Conservation (phyloP, 2,113 vertebrate species). For the Paracanthobrama guichenoti region DNA sequence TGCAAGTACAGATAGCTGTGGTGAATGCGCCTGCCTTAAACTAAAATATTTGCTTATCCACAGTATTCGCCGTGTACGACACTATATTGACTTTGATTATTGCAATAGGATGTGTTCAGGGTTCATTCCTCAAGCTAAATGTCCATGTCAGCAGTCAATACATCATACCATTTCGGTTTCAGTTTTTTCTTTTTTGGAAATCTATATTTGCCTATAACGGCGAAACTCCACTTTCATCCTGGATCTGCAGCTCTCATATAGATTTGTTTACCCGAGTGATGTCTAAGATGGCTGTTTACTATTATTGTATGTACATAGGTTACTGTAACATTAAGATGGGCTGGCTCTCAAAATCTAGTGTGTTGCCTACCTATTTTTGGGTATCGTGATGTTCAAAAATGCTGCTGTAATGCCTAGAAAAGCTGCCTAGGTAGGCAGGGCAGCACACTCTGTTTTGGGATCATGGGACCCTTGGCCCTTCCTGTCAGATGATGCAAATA, state of each 20-base stretch:
- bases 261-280: conserved; percentile 2
- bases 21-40: background rate
- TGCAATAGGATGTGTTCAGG: conserved; percentile 6
- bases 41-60: background rate
- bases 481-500: background rate
- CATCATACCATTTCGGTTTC: background rate
- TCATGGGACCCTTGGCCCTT: background rate
- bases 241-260: background rate
- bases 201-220: background rate
- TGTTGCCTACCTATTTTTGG: background rate
- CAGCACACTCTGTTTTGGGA: background rate
- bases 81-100: conserved; percentile 16
- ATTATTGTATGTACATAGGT: background rate
- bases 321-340: background rate
- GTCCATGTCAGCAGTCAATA: background rate
- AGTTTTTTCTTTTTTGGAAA: background rate
- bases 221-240: background rate
- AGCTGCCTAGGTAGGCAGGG: background rate
- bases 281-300: conserved; percentile 32
- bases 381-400: background rate
- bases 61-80: background rate
- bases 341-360: background rate
- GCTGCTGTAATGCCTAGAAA: background rate
- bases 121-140: background rate
- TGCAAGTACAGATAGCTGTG: background rate